Base-by-base conservation (phyloP, 1,140 invertebrate species). In the Luehdorfia chinensis region DNA sequence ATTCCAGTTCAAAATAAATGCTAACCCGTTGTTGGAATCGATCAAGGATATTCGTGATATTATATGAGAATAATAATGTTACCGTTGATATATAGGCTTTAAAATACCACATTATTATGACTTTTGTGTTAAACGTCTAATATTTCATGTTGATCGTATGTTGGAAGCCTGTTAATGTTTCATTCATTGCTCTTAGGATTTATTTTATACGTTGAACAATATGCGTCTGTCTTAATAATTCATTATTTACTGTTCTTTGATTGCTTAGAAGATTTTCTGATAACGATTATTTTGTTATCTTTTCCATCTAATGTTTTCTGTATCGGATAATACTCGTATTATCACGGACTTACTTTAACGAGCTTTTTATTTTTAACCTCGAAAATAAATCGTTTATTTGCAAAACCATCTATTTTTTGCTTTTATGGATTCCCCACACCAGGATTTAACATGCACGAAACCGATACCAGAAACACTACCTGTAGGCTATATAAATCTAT, bases 21-120 rank as follows among this genome's bases (percentile, higher is more conserved):
- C 45, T 41, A 49, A 63, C 34, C 47, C 32, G 54, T 65, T 60
- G 61, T 70, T 59, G 63, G 44, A 55, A 54, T 41, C 54, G 36
- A 65, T 66, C 52, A 63, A 60, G 64, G 56, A 58, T 59, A 62
- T 34, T 58, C 49, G 48, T 59, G 63, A 55, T 56, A 49, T 51
- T 52, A 54, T 50, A 55, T 27, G 36, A 41, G 37, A 41, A 41
- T 41, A 15, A 16, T 43, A 18, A 30, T 30, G 39, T 30, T 43
- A 1, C 6, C n/a, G 21, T 25, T 25, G 21, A 25, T 28, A 28
- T 41, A 41, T 41, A 41, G 37, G n/a, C 23, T 28, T 27, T 41
- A 14, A 27, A 16, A 41, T 41, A 27, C 6, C n/a, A 23, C 13
- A 30, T 43, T 43, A 43, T 43, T 43, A 30, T 18, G 14, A 30